These are phyloP conservation scores for Campylorhamphus procurvoides DNA, from an alignment of 2,113 vertebrate genomes.

Conservation along the genomic window DNA sequence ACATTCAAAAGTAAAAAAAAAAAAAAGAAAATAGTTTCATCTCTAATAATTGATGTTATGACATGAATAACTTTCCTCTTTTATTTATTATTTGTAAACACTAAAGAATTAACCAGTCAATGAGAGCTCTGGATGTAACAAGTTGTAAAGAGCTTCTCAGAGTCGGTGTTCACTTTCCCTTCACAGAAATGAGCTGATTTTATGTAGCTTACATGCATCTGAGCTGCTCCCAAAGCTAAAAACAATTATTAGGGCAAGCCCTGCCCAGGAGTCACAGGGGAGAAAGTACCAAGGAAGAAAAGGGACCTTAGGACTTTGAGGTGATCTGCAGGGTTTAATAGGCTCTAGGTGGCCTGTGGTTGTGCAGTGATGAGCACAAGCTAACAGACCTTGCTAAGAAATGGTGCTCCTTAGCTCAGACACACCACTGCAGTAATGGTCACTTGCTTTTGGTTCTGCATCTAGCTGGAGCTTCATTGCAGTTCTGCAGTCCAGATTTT, in stretches of 20 bases:
- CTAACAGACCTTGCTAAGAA: background rate
- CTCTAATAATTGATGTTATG: background rate
- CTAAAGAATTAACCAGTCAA: background rate
- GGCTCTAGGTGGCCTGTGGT: background rate
- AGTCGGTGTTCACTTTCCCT: background rate
- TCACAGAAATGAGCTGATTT: background rate
- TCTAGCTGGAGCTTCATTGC: background rate
- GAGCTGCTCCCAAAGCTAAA: constrained; percentile 2
- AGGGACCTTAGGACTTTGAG: background rate
- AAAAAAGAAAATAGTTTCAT: background rate
- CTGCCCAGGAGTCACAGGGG: background rate
- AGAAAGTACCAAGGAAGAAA: background rate
- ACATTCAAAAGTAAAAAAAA: background rate
- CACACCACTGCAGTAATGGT: background rate
- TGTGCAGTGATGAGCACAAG: background rate
- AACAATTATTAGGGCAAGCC: background rate
- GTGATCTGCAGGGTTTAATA: background rate
- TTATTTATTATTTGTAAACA: constrained; percentile 5
- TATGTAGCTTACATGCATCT: background rate
- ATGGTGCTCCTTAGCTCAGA: background rate
- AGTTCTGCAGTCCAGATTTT: background rate
- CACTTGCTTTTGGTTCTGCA: background rate
- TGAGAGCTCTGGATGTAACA: background rate
- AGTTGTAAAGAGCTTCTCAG: background rate
- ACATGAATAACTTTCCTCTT: background rate